Evolutionary conservation across 2,113 vertebrate genomes (phyloP).

Genomic region (Perca flavescens): DNA sequence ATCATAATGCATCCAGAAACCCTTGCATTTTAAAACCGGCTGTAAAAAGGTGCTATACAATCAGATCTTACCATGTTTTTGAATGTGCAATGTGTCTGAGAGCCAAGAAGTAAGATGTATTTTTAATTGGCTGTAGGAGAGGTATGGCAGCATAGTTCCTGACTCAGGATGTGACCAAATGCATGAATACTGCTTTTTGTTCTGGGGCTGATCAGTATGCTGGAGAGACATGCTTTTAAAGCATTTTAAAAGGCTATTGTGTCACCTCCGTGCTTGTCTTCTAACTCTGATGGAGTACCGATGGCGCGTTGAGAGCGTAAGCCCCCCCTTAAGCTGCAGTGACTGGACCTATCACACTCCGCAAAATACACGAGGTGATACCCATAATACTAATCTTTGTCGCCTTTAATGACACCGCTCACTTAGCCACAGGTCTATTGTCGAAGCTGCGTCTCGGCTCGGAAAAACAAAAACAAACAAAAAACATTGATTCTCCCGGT

Average conservation of each 20-base stretch:
- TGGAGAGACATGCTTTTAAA: conserved; percentile 33
- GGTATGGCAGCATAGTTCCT: conserved; percentile 16
- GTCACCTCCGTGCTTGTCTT: conserved; percentile 39
- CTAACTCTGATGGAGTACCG: conserved; percentile 55
- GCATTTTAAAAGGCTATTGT: conserved; percentile 63
- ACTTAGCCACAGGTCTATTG: conserved; percentile 43
- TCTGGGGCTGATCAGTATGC: conserved; percentile 58
- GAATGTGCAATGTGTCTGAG: conserved; percentile 38
- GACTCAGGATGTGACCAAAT: conserved; percentile 39
- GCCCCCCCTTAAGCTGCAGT: conserved; percentile 60
- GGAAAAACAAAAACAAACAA: background rate
- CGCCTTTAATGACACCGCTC: conserved; percentile 43
- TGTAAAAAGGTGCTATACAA: conserved; percentile 7
- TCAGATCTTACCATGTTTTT: conserved; percentile 8
- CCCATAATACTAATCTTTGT: conserved; percentile 50
- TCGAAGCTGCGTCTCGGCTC: background rate
- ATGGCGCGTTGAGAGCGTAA: conserved; percentile 56
- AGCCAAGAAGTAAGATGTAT: conserved; percentile 22
- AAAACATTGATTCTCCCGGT: conserved; percentile 28
- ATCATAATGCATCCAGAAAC: conserved; percentile 15
- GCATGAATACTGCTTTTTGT: conserved; percentile 57
- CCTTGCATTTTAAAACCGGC: conserved; percentile 27
- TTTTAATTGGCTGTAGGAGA: conserved; percentile 65
- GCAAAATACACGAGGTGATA: conserved; percentile 52
- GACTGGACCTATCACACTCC: conserved; percentile 60